These are phyloP conservation scores for Brachyhypopomus gauderio DNA, from an alignment of 2,113 vertebrate species.

Conservation along the genomic window DNA sequence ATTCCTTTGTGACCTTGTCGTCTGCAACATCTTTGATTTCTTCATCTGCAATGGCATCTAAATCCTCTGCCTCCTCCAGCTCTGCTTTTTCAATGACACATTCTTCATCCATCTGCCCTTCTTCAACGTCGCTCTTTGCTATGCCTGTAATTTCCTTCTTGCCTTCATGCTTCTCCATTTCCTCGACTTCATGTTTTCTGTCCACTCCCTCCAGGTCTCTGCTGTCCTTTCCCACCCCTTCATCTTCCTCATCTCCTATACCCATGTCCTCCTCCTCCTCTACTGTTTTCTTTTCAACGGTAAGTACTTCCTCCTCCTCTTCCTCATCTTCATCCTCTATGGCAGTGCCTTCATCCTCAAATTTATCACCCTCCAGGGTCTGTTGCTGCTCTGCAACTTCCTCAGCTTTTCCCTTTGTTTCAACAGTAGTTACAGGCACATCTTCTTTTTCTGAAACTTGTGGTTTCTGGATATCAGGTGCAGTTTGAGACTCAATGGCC, in stretches of 20 bases:
- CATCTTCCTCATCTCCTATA: slow-evolving; percentile 71
- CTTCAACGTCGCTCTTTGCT: slow-evolving; percentile 68
- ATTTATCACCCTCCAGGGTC: slow-evolving; percentile 66
- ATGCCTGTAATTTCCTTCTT: slow-evolving; percentile 58
- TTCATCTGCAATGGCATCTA: slow-evolving; percentile 75
- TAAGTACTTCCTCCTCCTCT: slow-evolving; percentile 60
- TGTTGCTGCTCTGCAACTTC: slow-evolving; percentile 52
- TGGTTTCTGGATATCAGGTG: slow-evolving; percentile 32
- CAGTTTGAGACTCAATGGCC: slow-evolving; percentile 39
- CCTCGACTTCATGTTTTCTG: slow-evolving; percentile 78
- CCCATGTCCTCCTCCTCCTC: slow-evolving; percentile 74
- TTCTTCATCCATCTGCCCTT: slow-evolving; percentile 74
- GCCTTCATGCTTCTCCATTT: slow-evolving; percentile 74
- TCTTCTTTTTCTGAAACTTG: slow-evolving; percentile 62
- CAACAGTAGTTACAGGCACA: slow-evolving; percentile 58
- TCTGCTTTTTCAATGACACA: slow-evolving; percentile 88
- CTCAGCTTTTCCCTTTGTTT: slow-evolving; percentile 63
- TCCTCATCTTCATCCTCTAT: slow-evolving; percentile 72
- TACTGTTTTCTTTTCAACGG: slow-evolving; percentile 52
- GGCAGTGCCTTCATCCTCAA: slow-evolving; percentile 72
- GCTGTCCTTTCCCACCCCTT: slow-evolving; percentile 63
- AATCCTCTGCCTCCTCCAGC: slow-evolving; percentile 87
- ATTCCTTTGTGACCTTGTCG: slow-evolving; percentile 52
- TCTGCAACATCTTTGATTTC: slow-evolving; percentile 68
- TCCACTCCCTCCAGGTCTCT: slow-evolving; percentile 74